Percentiles rank a stretch among this genome's conserved stretches.
Conservation (phyloP, 2,888 invertebrate genomes). For the Clusia tigrina region DNA sequence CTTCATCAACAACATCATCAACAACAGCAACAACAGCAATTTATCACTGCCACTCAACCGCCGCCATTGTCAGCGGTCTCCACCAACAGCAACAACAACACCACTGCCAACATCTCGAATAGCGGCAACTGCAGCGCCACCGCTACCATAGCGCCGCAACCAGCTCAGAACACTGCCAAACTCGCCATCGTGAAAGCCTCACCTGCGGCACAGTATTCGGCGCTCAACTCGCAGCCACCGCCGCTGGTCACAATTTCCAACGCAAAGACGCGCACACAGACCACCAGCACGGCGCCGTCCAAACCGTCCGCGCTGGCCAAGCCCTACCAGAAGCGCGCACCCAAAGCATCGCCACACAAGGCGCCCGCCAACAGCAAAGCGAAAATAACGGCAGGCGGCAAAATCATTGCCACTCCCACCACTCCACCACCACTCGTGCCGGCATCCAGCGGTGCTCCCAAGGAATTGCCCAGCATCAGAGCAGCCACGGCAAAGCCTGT, state of each 20-base stretch:
- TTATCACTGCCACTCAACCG: constrained; percentile 54
- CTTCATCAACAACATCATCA: constrained; percentile 37
- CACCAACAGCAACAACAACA: constrained; percentile 25
- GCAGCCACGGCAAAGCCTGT: constrained; percentile 34
- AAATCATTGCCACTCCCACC: constrained; percentile 56
- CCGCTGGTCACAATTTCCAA: constrained; percentile 52
- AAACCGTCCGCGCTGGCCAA: constrained; percentile 45
- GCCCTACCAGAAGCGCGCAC: constrained; percentile 55
- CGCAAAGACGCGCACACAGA: constrained; percentile 37
- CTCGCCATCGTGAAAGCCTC: constrained; percentile 41
- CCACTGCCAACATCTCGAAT: constrained; percentile 40
- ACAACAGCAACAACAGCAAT: constrained; percentile 39
- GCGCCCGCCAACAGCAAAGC: constrained; percentile 37
- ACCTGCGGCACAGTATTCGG: constrained; percentile 27
- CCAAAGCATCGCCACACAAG: constrained; percentile 28
- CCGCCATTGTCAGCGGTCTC: constrained; percentile 53
- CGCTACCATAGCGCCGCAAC: constrained; percentile 28
- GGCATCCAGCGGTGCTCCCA: constrained; percentile 34
- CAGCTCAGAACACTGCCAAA: constrained; percentile 38
- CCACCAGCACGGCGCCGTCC: constrained; percentile 32
- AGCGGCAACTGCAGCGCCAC: constrained; percentile 36
- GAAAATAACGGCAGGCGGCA: constrained; percentile 42
- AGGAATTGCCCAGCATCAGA: constrained; percentile 40
- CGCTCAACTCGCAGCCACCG: constrained; percentile 48
- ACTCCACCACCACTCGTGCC: constrained; percentile 58